A percentile compares a stretch with the other conserved stretches of the same genome.
These are phyloP conservation scores for Nemurella pictetii DNA, from an alignment of 2,888 invertebrate genomes.

Conservation along the genomic window DNA sequence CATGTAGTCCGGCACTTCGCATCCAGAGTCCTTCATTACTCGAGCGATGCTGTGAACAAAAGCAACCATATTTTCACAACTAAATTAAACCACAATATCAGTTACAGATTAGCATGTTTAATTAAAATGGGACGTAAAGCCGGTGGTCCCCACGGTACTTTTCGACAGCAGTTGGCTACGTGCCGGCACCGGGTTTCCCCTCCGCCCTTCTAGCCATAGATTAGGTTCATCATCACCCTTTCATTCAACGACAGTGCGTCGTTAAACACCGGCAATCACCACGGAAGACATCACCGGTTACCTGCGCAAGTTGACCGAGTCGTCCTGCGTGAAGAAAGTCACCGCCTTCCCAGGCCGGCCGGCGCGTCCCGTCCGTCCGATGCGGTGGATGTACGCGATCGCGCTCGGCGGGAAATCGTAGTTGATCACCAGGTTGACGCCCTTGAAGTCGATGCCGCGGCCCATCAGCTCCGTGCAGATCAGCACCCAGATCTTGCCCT, in stretches of 20 bases:
- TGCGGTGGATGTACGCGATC: conserved; percentile 88
- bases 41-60: conserved; percentile 74
- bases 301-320: conserved; percentile 84
- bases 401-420: conserved; percentile 94
- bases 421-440: conserved; percentile 94
- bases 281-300: too few species aligned
- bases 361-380: conserved; percentile 91
- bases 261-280: too few species aligned
- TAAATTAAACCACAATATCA: neutral
- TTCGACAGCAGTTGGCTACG: too few species aligned
- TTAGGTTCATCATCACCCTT: too few species aligned
- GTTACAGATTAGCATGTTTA: neutral
- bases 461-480: conserved; percentile 97
- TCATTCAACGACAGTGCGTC: too few species aligned
- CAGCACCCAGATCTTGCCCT: conserved; percentile 92
- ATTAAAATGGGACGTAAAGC: too few species aligned
- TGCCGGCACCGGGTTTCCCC: too few species aligned
- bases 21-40: conserved; percentile 88
- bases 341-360: conserved; percentile 86
- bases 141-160: too few species aligned
- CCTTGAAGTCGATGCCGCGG: conserved; percentile 95
- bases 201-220: too few species aligned
- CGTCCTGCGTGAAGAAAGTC: conserved; percentile 92
- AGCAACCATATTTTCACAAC: too few species aligned
- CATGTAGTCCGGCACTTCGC: conserved; percentile 91